Base-by-base conservation (phyloP, 2,888 invertebrate species). In the Ormyrus nitidulus region DNA sequence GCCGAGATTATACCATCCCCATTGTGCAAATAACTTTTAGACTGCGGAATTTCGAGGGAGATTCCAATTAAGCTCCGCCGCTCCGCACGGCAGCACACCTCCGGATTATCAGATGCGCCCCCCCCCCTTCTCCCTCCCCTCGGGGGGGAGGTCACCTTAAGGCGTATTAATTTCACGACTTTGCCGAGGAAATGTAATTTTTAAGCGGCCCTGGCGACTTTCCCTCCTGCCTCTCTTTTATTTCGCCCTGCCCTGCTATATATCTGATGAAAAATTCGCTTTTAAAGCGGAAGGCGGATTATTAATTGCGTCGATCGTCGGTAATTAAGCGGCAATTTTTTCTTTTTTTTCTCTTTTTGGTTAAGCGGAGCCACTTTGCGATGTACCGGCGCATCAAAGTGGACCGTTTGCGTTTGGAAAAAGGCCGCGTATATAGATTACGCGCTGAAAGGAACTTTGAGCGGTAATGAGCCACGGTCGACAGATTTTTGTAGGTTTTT, bases 1-100 rank as follows among this genome's bases (percentile, higher is more conserved):
- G 68, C 76, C 58, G 78, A 82, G 81, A 84, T 84, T 84, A 73
- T 81, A 83, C 77, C 76, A 77, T 83, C 56, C 62, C 74, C 76
- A 79, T 79, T 79, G 80, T 72, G 83, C 81, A 85, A 85, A 85
- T 84, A 85, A 85, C 81, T 84, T 84, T 83, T 82, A 82, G 78
- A 83, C 77, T 81, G 66, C 58, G 73, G 77, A 82, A 76, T 82
- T 79, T 79, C 81, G 65, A 76, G 77, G 77, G 70, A 79, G 78
- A 81, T 82, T 81, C 77, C 81, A 81, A 81, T 81, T 81, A 81
- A 79, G 77, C 68, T 46, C 53, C 13, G 71, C 68, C 73, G 56
- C 72, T 66, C 54, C 46, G 9, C 19, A 10, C 71, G 10, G 10
- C 54, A 10, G 34, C 65, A 65, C 71, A 64, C 64, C 65, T 58